These are phyloP conservation scores for Micromys minutus DNA, from an alignment of 2,113 vertebrate species.

Conservation along the genomic window DNA sequence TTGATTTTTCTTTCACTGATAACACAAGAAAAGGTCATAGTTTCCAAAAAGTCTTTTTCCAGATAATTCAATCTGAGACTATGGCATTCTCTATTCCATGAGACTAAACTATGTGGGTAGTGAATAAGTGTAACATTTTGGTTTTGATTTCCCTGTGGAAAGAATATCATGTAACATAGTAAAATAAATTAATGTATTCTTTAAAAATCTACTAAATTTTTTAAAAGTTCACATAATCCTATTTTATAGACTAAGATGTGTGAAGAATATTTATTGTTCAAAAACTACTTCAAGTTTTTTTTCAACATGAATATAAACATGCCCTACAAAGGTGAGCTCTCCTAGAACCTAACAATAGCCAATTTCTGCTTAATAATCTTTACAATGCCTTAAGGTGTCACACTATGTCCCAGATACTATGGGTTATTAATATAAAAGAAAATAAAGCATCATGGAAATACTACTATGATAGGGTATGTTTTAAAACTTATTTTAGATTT, in stretches of 20 bases:
- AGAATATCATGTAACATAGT: conserved; percentile 78
- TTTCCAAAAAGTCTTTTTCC: conserved; percentile 77
- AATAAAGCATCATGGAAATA: not conserved
- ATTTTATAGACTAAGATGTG: conserved; percentile 80
- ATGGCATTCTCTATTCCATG: conserved; percentile 67
- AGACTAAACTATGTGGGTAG: conserved; percentile 61
- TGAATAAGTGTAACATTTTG: conserved; percentile 69
- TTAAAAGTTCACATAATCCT: conserved; percentile 80
- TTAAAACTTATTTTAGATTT: not conserved
- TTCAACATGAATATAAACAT: not conserved
- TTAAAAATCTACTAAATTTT: conserved; percentile 80
- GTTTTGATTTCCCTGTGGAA: conserved; percentile 77
- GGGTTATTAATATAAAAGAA: not conserved
- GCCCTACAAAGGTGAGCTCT: not conserved
- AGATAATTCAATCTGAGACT: conserved; percentile 69
- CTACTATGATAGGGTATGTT: not conserved
- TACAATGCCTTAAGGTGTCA: not conserved
- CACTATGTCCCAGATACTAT: not conserved
- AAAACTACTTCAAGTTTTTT: conserved; percentile 40
- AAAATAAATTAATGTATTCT: conserved; percentile 78
- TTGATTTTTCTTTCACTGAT: conserved; percentile 76
- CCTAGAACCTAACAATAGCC: not conserved
- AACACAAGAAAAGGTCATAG: conserved; percentile 75
- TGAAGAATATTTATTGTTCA: conserved; percentile 54
- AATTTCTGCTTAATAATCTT: not conserved